Evolutionary conservation across 2,888 invertebrate genomes (phyloP), one percentile per base, ranked within the genome.

Genomic region (Himalopsyche anomala): DNA sequence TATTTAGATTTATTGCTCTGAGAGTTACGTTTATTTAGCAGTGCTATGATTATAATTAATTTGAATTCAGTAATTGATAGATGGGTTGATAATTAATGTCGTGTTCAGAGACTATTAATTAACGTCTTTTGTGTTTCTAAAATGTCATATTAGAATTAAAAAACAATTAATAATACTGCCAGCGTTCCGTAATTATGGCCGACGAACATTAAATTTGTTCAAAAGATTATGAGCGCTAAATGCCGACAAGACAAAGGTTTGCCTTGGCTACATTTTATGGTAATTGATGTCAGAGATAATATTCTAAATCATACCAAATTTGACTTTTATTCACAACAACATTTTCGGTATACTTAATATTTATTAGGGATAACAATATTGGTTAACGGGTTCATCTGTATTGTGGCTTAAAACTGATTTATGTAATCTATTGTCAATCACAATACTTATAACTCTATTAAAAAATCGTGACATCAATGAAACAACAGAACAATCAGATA

Each of bases 71-170:
- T 62, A 62, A 62, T 62, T 62, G 62, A 62, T 62, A 11, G 62
- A 62, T 62, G 62, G 8, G 28, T 28, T 28, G 28, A 62, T 62
- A 62, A 62, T 62, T 62, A 62, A 62, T 28, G 62, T 62, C 62
- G 62, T 62, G 62, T 62, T 62, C 28, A 9, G n/a, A 62, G 62
- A 62, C 62, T 28, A 62, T 62, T 62, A 62, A 62, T 62, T 62
- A 62, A 9, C n/a, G 62, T 62, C 62, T 28, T 62, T 62, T 62
- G 62, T 62, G 28, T 62, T 62, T 62, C 28, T 8, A 28, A 62
- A 62, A 62, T 62, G 62, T 62, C 62, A 62, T 62, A 62, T 62
- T 62, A 62, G 62, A 28, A 62, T 62, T 62, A 62, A 62, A 62
- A 62, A 62, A n/a, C 62, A 62, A 62, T 62, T 62, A 62, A 62